Evolutionary conservation across 2,888 invertebrate species (phyloP), one percentile per base, ranked within the genome.

Genomic region (Seladonia tumulorum): DNA sequence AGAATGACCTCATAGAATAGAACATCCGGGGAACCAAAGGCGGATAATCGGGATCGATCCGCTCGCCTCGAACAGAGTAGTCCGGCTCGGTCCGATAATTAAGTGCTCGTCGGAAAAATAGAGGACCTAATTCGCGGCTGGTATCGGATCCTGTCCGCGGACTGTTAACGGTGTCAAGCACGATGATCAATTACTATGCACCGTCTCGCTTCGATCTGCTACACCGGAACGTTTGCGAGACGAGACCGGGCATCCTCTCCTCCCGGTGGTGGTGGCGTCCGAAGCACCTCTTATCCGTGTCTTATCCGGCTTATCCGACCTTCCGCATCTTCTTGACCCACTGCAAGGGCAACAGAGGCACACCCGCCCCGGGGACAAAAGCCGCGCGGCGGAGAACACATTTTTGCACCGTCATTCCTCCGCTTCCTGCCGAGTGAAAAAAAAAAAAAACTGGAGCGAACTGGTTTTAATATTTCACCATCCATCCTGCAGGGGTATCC

Each of bases 251-350:
- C 49, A 63, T 8, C 18, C 66, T 66, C 77, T 79, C 22, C 42
- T 53, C 53, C 22, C 53, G 22, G 8, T 7, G 53, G 53, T 22
- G 60, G 60, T 14, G 25, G 60, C 75, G 70, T 45, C 45, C 42
- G 63, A 66, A 73, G 83, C 75, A 39, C 74, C 87, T 82, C 87
- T 87, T 82, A 80, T 82, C 87, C 78, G 63, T 29, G 80, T 35
- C 81, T 83, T 81, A 76, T 83, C 73, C 70, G 74, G 29, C 74
- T 70, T n/a, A 42, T 74, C 87, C 81, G 83, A 77, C 84, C 83
- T 71, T 76, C 68, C 68, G 83, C 79, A 83, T 86, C 87, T 74
- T 82, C 82, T 87, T 87, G 87, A 87, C 87, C 87, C 77, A 84
- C 76, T 79, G 72, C 66, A 72, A 60, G 76, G 79, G 73, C 85